Conservation (phyloP, 2,797 vertebrate species). For the Epinephelus coioides region DNA sequence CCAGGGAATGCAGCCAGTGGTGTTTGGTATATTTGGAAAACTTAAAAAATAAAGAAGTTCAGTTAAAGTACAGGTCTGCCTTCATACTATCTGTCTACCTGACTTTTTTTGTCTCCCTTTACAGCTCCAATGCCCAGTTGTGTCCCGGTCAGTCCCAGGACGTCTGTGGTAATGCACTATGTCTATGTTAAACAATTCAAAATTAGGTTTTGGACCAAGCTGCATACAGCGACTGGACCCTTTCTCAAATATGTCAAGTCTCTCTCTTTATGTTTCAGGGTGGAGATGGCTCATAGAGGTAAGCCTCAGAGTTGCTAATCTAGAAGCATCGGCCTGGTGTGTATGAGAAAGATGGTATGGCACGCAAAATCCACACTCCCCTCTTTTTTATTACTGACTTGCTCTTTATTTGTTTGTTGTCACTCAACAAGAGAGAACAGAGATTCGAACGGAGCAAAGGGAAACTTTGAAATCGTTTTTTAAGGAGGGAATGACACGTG, state of each 20-base stretch:
- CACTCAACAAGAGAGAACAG: neutral
- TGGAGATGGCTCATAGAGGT: conserved; percentile 1
- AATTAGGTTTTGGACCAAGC: neutral
- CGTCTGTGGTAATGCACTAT: neutral
- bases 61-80: no score
- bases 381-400: neutral
- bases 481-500: neutral
- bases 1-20: no score
- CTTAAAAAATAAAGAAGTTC: no score
- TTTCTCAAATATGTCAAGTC: neutral
- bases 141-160: neutral
- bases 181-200: neutral
- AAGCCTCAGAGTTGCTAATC: neutral
- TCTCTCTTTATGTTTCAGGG: neutral
- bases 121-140: neutral
- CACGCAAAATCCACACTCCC: no score
- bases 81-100: neutral
- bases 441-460: neutral
- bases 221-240: neutral
- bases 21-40: no score
- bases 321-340: neutral
- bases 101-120: neutral
- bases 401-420: neutral
- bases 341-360: neutral
- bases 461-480: conserved; percentile 1